Percentiles rank a stretch among this genome's conserved stretches.
Evolutionary conservation across 2,113 vertebrate genomes (phyloP).

Genomic region (Epinephelus cyanopodus): DNA sequence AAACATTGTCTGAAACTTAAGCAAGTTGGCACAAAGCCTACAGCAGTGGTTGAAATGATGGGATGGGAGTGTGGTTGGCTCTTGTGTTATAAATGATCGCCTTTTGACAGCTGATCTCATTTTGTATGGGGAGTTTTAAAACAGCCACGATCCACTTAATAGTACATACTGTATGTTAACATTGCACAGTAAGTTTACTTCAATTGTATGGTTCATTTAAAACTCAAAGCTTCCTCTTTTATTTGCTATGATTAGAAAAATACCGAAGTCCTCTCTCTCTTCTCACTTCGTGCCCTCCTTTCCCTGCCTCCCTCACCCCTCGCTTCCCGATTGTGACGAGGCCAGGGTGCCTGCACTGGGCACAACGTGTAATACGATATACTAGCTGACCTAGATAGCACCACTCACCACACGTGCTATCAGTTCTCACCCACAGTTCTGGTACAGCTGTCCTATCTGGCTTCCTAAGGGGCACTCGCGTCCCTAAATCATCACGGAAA

Average conservation of each 20-base stretch:
- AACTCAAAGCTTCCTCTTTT: not conserved
- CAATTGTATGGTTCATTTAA: not conserved
- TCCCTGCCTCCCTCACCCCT: not conserved
- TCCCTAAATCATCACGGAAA: constrained; percentile 13
- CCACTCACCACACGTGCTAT: constrained; percentile 17
- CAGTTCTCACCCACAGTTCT: constrained; percentile 51
- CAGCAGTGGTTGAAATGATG: not conserved
- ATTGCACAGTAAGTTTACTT: not conserved
- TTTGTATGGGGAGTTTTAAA: not conserved
- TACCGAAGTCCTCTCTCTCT: not conserved
- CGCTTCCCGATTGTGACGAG: constrained; percentile 9
- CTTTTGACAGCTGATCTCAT: not conserved
- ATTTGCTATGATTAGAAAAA: not conserved
- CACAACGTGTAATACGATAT: constrained; percentile 62
- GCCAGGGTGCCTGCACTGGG: not conserved
- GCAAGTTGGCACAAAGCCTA: not conserved
- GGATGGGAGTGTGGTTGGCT: not conserved
- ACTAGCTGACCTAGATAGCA: constrained; percentile 59
- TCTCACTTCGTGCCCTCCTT: not conserved
- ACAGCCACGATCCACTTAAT: not conserved
- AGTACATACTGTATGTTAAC: not conserved
- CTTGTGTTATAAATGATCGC: not conserved
- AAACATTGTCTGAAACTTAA: not conserved
- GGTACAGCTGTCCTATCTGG: constrained; percentile 16
- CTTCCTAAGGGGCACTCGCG: not conserved